A percentile compares a stretch with the other conserved stretches of the same genome.
phyloP scores from a whole-genome alignment of 2,113 vertebrate species.

The Ptilorrhoa leucosticta region DNA sequence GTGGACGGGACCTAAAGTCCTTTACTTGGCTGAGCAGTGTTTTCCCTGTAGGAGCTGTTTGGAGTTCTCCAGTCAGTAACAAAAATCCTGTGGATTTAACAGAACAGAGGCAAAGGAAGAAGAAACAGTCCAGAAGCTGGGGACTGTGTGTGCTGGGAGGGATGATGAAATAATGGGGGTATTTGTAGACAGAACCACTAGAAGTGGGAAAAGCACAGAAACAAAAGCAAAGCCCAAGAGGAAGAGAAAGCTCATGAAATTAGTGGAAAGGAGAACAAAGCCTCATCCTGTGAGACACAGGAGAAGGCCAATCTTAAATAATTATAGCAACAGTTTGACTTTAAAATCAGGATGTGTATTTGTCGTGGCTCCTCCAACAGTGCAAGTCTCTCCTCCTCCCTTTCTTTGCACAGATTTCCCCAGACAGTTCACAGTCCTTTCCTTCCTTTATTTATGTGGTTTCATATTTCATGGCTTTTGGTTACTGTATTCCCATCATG shows the following conservation, averaged over 20 bases:
- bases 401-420: slow-evolving; percentile 47
- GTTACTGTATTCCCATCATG: slow-evolving; percentile 9
- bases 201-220: slow-evolving; percentile 7
- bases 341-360: slow-evolving; percentile 27
- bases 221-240: slow-evolving; percentile 32
- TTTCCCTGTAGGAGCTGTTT: background rate
- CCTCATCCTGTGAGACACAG: background rate
- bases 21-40: accelerated
- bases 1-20: background rate
- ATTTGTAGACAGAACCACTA: background rate
- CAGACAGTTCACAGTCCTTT: slow-evolving; percentile 7
- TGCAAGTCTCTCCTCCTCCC: background rate
- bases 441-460: slow-evolving; percentile 22
- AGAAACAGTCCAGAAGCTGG: background rate
- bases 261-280: slow-evolving; percentile 33
- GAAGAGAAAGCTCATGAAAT: slow-evolving; percentile 36
- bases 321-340: slow-evolving; percentile 32
- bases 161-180: background rate
- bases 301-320: slow-evolving; percentile 2
- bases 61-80: background rate
- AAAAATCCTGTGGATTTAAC: background rate
- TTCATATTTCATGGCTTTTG: slow-evolving; percentile 48
- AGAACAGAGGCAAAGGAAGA: background rate
- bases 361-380: background rate
- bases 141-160: background rate